Evolutionary conservation across 2,113 vertebrate genomes (phyloP).

Genomic region (Coptodon rendalli): DNA sequence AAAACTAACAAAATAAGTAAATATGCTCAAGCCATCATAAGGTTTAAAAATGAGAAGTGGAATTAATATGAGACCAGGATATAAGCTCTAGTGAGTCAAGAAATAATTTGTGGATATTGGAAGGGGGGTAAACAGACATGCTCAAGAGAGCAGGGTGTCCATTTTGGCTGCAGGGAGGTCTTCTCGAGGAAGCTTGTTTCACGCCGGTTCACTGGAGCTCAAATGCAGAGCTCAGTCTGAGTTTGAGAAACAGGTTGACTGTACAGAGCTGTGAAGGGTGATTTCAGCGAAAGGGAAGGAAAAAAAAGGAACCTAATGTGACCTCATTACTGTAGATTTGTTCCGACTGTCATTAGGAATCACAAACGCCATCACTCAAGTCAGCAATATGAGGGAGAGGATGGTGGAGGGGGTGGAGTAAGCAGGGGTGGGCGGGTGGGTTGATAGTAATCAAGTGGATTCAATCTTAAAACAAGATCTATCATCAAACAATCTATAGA

Average conservation of each 20-base stretch:
- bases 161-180: constrained; percentile 30
- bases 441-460: constrained; percentile 33
- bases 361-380: constrained; percentile 87
- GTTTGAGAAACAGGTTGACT: constrained; percentile 23
- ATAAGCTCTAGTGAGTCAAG: constrained; percentile 50
- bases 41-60: constrained; percentile 15
- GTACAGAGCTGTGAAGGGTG: constrained; percentile 67
- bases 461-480: constrained; percentile 31
- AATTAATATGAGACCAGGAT: constrained; percentile 36
- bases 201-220: constrained; percentile 17
- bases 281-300: constrained; percentile 34
- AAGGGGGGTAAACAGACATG: not conserved
- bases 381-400: constrained; percentile 62
- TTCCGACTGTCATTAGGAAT: constrained; percentile 92
- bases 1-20: constrained; percentile 27
- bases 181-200: constrained; percentile 13
- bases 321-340: constrained; percentile 91
- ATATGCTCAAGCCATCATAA: constrained; percentile 5
- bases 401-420: constrained; percentile 50
- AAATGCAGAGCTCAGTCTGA: not conserved
- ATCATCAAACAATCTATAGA: constrained; percentile 15
- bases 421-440: not conserved
- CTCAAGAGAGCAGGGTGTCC: constrained; percentile 18
- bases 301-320: constrained; percentile 72
- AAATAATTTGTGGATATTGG: constrained; percentile 11